Conservation (phyloP, 2,888 invertebrate genomes). For the Lasioglossum vierecki region DNA sequence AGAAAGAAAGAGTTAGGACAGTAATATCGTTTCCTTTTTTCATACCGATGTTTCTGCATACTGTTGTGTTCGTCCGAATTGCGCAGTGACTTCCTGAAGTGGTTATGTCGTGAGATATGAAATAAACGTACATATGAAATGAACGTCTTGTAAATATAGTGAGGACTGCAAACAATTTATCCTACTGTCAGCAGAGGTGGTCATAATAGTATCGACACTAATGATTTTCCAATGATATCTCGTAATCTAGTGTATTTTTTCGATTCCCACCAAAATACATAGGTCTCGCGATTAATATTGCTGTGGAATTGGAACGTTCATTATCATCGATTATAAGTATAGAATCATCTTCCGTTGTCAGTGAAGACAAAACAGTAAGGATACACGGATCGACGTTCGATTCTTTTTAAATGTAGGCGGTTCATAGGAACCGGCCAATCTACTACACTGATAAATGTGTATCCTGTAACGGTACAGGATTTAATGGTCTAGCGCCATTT, state of each 20-base stretch:
- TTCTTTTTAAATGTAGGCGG: constrained; percentile 49
- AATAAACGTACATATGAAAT: constrained; percentile 44
- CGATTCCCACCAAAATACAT: constrained; percentile 51
- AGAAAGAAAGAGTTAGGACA: constrained; percentile 22
- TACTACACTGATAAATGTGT: constrained; percentile 42
- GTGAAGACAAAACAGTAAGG: constrained; percentile 23
- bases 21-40: constrained; percentile 30
- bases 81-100: constrained; percentile 40
- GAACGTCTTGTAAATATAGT: constrained; percentile 60
- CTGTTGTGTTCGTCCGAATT: constrained; percentile 42
- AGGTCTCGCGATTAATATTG: constrained; percentile 64
- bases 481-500: constrained; percentile 50
- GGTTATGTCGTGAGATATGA: constrained; percentile 22
- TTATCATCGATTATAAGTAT: constrained; percentile 55
- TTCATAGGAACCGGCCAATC: constrained; percentile 45
- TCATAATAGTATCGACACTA: constrained; percentile 39
- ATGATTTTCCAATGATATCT: constrained; percentile 48
- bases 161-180: constrained; percentile 28
- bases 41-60: constrained; percentile 43
- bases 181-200: constrained; percentile 24
- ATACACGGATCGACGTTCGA: constrained; percentile 45
- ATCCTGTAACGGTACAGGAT: constrained; percentile 23
- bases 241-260: constrained; percentile 60
- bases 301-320: constrained; percentile 69
- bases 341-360: constrained; percentile 33